A percentile compares a stretch with the other conserved stretches of the same genome.
These are phyloP conservation scores for Coracias cyanogaster DNA, from an alignment of 2,797 vertebrate species.

Conservation along the genomic window DNA sequence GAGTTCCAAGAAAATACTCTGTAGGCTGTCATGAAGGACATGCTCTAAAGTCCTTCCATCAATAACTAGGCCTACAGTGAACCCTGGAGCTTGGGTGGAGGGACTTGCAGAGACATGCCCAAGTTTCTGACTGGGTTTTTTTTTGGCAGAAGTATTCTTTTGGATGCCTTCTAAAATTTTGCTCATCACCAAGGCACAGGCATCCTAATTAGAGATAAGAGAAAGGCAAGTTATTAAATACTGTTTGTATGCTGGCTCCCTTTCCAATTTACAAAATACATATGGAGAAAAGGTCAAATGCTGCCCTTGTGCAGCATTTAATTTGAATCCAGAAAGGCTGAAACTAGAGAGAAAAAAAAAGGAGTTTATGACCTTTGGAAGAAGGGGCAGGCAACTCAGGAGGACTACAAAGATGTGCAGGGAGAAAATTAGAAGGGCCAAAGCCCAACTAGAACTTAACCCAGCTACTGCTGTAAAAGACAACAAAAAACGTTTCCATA, in stretches of 20 bases:
- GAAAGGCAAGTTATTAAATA: not conserved
- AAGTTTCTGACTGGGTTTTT: rapidly evolving
- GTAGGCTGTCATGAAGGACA: conserved; percentile 85
- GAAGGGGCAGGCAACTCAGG: no score
- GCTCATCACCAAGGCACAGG: conserved; percentile 82
- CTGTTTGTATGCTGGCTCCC: not conserved
- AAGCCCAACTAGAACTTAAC: no score
- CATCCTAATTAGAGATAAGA: conserved; percentile 79
- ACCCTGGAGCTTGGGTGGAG: not conserved
- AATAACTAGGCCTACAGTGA: conserved; percentile 84
- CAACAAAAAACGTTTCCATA: no score
- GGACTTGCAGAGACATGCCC: not conserved
- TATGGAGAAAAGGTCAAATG: not conserved
- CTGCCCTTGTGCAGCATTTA: not conserved
- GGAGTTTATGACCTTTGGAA: no score
- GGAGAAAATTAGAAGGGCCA: no score
- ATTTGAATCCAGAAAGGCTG: not conserved
- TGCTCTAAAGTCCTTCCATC: conserved; percentile 90
- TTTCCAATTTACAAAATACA: not conserved
- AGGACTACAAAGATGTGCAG: no score
- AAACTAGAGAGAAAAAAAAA: no score
- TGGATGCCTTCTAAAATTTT: conserved; percentile 80
- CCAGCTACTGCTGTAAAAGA: no score
- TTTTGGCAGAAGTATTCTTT: not conserved
- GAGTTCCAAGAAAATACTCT: conserved; percentile 85